Percentiles rank a stretch among this genome's conserved stretches.
Conservation (phyloP, 2,888 invertebrate genomes). For the Nymphalis urticae region DNA sequence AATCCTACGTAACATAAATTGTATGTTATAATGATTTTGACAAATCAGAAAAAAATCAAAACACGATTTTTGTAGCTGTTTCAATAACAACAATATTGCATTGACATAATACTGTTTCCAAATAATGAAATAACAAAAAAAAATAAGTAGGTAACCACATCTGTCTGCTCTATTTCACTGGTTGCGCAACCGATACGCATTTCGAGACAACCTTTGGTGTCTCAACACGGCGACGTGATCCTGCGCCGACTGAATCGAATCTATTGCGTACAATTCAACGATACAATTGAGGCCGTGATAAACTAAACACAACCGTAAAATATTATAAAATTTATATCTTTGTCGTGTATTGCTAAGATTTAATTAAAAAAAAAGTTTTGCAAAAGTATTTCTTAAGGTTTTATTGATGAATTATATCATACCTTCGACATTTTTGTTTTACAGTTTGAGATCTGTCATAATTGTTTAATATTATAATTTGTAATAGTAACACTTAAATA, state of each 20-base stretch:
- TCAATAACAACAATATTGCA: constrained; percentile 9
- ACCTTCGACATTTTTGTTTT: neutral
- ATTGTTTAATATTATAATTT: no score
- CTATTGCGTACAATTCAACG: constrained; percentile 48
- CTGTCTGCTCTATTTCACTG: constrained; percentile 51
- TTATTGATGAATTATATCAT: neutral
- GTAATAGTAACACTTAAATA: no score
- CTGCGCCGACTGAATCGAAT: constrained; percentile 50
- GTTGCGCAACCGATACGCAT: constrained; percentile 55
- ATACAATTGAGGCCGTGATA: constrained; percentile 39
- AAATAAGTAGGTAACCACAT: constrained; percentile 47
- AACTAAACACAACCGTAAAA: constrained; percentile 17
- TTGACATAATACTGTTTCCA: constrained; percentile 33
- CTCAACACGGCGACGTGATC: constrained; percentile 58
- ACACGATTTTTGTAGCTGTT: constrained; percentile 7
- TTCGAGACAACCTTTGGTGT: constrained; percentile 57
- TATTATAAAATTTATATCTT: constrained; percentile 12
- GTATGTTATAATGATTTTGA: neutral
- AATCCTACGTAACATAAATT: neutral
- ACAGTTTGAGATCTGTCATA: no score
- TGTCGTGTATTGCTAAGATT: constrained; percentile 6
- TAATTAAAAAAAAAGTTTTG: neutral
- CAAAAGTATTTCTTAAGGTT: neutral
- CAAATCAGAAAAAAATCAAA: neutral
- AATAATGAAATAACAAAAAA: constrained; percentile 32